Conservation (phyloP, 2,888 invertebrate genomes). For the Hedya salicella region DNA sequence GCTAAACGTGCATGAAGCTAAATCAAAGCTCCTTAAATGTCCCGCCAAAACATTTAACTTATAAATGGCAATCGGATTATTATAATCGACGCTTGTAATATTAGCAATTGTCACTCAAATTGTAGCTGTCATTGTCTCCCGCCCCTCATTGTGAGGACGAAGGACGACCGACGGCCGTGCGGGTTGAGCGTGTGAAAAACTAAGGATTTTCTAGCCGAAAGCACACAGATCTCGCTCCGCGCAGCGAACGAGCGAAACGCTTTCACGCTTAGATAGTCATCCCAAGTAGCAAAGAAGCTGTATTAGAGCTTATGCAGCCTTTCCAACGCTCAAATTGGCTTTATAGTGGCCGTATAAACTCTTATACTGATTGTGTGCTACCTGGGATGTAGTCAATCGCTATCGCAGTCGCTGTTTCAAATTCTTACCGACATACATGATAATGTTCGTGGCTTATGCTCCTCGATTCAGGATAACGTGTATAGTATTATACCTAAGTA, state of each 20-base stretch:
- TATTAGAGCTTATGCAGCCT: no score
- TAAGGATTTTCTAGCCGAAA: slow-evolving; percentile 31
- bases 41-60: slow-evolving; percentile 14
- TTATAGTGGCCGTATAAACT: no score
- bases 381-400: slow-evolving; percentile 16
- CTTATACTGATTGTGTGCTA: no score
- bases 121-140: background rate
- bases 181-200: slow-evolving; percentile 34
- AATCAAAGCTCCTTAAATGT: background rate
- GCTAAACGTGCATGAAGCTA: no score
- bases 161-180: background rate
- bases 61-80: slow-evolving; percentile 27
- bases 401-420: background rate
- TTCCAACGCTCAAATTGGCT: no score
- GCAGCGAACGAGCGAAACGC: background rate
- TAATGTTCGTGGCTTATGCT: no score
- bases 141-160: slow-evolving; percentile 3
- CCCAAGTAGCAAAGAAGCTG: no score
- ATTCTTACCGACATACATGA: no score
- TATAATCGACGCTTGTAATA: background rate
- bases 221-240: slow-evolving; percentile 9
- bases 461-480: no score
- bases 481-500: no score
- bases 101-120: slow-evolving; percentile 1
- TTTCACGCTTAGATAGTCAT: slow-evolving; percentile 12